Evolutionary conservation across 2,888 invertebrate genomes (phyloP).

Genomic region (Idaea straminata): DNA sequence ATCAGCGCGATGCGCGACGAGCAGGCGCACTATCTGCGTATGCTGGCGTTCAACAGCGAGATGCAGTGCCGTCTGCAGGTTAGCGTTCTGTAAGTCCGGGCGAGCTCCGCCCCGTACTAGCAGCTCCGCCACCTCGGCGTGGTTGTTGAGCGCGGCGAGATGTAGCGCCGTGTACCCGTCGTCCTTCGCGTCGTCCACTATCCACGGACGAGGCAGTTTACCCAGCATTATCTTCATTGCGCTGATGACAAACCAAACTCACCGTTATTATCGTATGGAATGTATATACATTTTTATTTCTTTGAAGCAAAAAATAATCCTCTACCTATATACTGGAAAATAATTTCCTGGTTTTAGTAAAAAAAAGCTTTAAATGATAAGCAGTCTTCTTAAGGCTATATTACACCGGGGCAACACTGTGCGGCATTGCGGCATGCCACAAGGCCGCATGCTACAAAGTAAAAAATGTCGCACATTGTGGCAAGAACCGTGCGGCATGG

Average conservation of each 20-base stretch:
- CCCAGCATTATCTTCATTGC: constrained; percentile 97
- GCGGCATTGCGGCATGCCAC: too few species aligned
- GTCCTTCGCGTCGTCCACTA: constrained; percentile 99
- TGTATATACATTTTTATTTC: background rate
- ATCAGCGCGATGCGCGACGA: constrained; percentile 96
- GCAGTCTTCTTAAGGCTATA: too few species aligned
- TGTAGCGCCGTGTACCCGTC: constrained; percentile 98
- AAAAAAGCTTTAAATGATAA: too few species aligned
- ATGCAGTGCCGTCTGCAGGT: constrained; percentile 95
- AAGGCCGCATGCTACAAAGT: too few species aligned
- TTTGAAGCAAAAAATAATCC: too few species aligned
- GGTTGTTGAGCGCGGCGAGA: constrained; percentile 97
- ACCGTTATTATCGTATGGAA: background rate
- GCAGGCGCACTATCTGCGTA: constrained; percentile 96
- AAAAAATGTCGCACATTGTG: too few species aligned
- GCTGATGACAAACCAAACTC: constrained; percentile 68
- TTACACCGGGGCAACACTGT: too few species aligned
- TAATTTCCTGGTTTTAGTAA: too few species aligned
- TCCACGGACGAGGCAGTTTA: constrained; percentile 96
- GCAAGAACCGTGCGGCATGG: too few species aligned
- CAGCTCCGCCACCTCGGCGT: constrained; percentile 96
- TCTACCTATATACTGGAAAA: too few species aligned
- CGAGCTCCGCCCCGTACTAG: constrained; percentile 94
- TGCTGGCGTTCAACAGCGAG: constrained; percentile 98
- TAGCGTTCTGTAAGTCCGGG: constrained; percentile 97